Percentiles rank a stretch among this genome's conserved stretches.
These are phyloP conservation scores for Seriola aureovittata DNA, from an alignment of 2,113 vertebrate species.

Conservation along the genomic window DNA sequence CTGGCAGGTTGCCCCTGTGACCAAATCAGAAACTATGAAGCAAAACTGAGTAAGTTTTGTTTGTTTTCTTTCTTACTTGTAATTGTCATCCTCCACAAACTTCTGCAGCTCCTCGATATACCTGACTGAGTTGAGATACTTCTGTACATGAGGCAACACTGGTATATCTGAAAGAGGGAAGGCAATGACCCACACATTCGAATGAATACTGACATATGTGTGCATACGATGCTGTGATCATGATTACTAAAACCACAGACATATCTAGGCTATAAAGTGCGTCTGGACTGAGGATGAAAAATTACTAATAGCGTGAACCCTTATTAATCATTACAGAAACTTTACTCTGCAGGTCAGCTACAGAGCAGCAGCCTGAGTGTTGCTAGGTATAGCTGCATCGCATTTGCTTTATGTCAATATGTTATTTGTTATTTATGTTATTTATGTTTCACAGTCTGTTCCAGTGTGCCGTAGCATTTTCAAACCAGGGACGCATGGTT, in stretches of 20 bases:
- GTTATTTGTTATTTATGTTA: background rate
- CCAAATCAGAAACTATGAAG: background rate
- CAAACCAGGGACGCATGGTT: background rate
- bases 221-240: background rate
- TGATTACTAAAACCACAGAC: background rate
- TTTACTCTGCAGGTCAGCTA: background rate
- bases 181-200: slow-evolving; percentile 9
- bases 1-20: background rate
- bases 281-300: background rate
- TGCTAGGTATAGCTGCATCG: too few relatives aligned
- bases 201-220: background rate
- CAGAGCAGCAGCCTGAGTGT: background rate
- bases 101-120: slow-evolving; percentile 99
- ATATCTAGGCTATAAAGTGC: background rate
- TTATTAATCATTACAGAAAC: background rate
- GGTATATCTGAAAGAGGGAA: slow-evolving; percentile 87
- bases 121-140: slow-evolving; percentile 97
- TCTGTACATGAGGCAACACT: slow-evolving; percentile 96
- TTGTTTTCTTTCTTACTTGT: slow-evolving; percentile 89
- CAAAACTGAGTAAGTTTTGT: background rate
- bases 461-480: background rate
- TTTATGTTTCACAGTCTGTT: too few relatives aligned
- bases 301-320: background rate
- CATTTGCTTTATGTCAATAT: too few relatives aligned
- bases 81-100: slow-evolving; percentile 99